phyloP scores from a whole-genome alignment of 2,797 vertebrate genomes.

The Hapalemur alaotrensis region DNA sequence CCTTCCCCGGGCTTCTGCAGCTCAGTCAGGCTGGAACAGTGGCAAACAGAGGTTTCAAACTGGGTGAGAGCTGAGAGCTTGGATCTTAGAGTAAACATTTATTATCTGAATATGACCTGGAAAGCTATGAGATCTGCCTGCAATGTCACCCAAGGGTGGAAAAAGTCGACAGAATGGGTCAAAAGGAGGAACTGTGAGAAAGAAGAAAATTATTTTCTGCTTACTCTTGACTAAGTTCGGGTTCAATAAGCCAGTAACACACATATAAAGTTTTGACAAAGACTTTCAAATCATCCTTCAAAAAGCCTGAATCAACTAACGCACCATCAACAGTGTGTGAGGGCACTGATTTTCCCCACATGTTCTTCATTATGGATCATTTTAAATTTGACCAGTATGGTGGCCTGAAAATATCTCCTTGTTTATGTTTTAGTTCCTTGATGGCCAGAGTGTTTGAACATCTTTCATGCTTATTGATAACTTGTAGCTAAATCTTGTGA shows the following conservation, averaged over 20 bases:
- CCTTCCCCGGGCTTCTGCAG: background rate
- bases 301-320: background rate
- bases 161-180: background rate
- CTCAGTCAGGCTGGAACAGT: background rate
- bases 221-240: background rate
- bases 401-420: background rate
- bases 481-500: background rate
- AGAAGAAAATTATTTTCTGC: background rate
- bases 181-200: background rate
- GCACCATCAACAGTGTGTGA: background rate
- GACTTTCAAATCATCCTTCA: background rate
- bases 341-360: background rate
- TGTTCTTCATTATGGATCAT: background rate
- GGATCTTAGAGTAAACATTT: background rate
- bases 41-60: background rate
- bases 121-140: background rate
- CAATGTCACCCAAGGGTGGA: background rate
- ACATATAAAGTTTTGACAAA: background rate
- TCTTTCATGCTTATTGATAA: background rate
- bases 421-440: background rate
- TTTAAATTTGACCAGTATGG: background rate
- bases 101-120: background rate
- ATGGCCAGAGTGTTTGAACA: background rate
- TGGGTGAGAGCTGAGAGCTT: background rate
- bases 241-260: background rate